Base-by-base conservation (phyloP, 2,888 invertebrate species). In the Bellardia pandia region DNA sequence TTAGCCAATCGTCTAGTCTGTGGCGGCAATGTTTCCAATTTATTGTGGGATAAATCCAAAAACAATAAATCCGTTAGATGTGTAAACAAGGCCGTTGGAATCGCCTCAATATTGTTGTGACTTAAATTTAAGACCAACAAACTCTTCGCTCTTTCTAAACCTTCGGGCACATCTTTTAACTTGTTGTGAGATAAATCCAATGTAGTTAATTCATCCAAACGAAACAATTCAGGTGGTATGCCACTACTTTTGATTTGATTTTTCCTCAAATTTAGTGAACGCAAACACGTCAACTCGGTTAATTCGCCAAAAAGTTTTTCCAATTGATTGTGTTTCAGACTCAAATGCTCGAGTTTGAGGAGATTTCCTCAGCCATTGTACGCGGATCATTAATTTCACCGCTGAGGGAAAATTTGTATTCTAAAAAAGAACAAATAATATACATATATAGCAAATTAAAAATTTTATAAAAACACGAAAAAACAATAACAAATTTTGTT, bases 341-440 rank as follows among this genome's bases (percentile, higher is more conserved):
- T 98, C 45, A 99, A 94, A 92, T 99, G 98, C 94, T 99, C 99
- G 96, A 93, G 88, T 95, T 99, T 99, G 93, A 97, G 96, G 78
- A 99, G 95, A 91, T 97, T 98, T 74, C 98, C 98, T 97, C 69
- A 99, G 95, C 99, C 99, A 99, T 95, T 99, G 98, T 86, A 99
- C 96, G 33, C 99, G 98, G 74, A 98, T 97, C 99, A 99, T 99
- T 88, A 97, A 96, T 89, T 97, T 96, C 90, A 99, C 97, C 75
- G 98, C 97, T 93, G 96, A 96, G 56, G 98, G 99, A 94, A 98
- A 99, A 94, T 96, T 96, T 88, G 96, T 96, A 91, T 96, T 95
- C 97, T 98, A 93, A 84, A 94, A 86, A 40, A 14, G 48, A 58
- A 7, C 42, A 72, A 58, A 30, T 60, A n/a, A 7, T 48, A 14